A percentile compares a stretch with the other conserved stretches of the same genome.
Conservation (phyloP, 2,797 vertebrate species). For the Pipistrellus pipistrellus region DNA sequence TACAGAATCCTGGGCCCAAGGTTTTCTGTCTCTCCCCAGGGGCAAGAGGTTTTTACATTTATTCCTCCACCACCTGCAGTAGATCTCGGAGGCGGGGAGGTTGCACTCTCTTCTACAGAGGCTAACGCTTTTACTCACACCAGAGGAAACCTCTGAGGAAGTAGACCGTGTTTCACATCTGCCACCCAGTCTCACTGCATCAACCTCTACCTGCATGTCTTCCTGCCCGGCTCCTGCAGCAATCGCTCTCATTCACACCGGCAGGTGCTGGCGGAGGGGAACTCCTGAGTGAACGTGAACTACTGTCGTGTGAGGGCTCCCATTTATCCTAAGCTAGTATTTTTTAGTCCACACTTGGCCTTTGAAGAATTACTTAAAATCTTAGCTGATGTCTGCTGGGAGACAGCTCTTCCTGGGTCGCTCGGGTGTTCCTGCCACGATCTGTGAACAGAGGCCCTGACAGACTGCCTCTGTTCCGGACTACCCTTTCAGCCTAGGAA, state of each 20-base stretch:
- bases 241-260: not conserved
- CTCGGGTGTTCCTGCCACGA: not conserved
- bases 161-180: not conserved
- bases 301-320: not conserved
- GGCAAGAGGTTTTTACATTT: not conserved
- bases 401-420: not conserved
- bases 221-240: not conserved
- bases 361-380: not conserved
- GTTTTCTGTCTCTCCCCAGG: not conserved
- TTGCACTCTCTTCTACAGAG: not conserved
- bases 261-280: not conserved
- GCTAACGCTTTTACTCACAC: not conserved
- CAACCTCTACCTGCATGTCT: not conserved
- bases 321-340: not conserved
- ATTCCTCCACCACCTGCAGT: not conserved
- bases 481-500: not conserved
- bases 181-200: not conserved
- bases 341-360: not conserved
- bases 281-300: not conserved
- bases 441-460: not conserved
- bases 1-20: not conserved
- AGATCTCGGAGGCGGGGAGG: not conserved
- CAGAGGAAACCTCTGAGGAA: not conserved
- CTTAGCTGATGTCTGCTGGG: not conserved
- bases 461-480: not conserved